phyloP scores from a whole-genome alignment of 2,888 invertebrate genomes.

The Electrophaes corylata region DNA sequence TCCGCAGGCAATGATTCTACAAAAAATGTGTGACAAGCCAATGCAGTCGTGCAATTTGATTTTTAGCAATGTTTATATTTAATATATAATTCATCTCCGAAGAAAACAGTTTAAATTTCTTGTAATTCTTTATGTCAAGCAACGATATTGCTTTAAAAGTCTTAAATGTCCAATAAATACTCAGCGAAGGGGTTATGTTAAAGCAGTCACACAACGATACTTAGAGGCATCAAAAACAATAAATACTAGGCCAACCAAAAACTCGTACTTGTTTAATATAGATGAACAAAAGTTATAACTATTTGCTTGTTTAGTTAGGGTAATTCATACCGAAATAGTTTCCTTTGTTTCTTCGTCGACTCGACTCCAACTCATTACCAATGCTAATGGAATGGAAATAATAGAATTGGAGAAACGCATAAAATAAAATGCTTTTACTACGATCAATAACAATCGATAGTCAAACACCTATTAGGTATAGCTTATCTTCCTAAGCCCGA shows the following conservation, averaged over 20 bases:
- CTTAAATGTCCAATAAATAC: not conserved
- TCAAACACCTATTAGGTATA: not conserved
- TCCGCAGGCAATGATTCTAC: slow-evolving; percentile 12
- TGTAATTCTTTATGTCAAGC: too few species aligned
- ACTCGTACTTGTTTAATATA: not conserved
- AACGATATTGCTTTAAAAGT: not conserved
- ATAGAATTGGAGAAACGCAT: slow-evolving; percentile 11
- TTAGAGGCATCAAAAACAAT: not conserved
- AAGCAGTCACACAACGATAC: not conserved
- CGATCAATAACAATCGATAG: not conserved
- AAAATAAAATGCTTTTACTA: slow-evolving; percentile 3
- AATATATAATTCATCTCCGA: not conserved
- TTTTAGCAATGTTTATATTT: too few species aligned
- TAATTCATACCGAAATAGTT: slow-evolving; percentile 30
- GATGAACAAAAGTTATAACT: slow-evolving; percentile 22
- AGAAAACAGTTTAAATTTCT: not conserved
- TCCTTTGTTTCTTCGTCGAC: slow-evolving; percentile 27
- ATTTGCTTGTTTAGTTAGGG: slow-evolving; percentile 27
- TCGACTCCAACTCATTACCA: slow-evolving; percentile 24
- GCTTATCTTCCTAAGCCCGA: not conserved
- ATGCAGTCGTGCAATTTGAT: too few species aligned
- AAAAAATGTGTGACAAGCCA: not conserved
- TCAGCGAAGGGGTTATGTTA: not conserved
- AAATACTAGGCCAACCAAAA: not conserved
- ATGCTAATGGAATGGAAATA: slow-evolving; percentile 24